Evolutionary conservation across 1,140 invertebrate genomes (phyloP), one percentile per base, ranked within the genome.

Genomic region (Linepithema humile): DNA sequence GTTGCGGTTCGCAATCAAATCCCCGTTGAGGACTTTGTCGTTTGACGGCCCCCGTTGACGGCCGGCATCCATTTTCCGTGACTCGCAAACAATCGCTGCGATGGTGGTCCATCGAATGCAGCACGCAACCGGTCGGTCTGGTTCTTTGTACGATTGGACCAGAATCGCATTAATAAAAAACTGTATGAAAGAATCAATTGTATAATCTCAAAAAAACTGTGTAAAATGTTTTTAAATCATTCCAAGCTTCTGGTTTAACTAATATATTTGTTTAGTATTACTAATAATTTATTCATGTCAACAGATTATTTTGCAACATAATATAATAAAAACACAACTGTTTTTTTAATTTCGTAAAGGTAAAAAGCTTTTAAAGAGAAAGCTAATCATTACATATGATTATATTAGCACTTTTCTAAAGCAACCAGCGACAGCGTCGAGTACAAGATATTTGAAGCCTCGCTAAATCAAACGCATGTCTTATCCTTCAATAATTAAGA

Each of bases 1-100:
- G 75, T 55, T 80, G 48, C 64, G 75, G 75, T 69, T 70, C 64
- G 75, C 75, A 80, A 80, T 80, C 75, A 80, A 80, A 80, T 80
- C 62, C 62, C 48, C 45, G 64, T 69, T 35, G 64, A 80, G 64
- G 35, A 80, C 64, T 70, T 57, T 69, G 75, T 69, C 62, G 62
- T 78, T 78, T 78, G 75, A 78, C 75, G 75, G n/a, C n/a, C n/a
- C 75, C 75, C 65, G 48, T 70, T 69, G 75, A 78, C 75, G 75
- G 65, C 75, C 60, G 23, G 48, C 35, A 78, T 78, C 62, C 62
- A 78, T 69, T 80, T 69, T 55, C 35, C 50, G 12, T 20, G 38
- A 80, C 64, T 70, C 64, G 50, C 23, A 35, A 48, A 55, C 69
- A 69, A 80, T 80, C 43, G 60, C 59, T 2, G n/a, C 45, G 59